Base-by-base conservation (phyloP, 2,888 invertebrate species). In the Diarsia dahlii region DNA sequence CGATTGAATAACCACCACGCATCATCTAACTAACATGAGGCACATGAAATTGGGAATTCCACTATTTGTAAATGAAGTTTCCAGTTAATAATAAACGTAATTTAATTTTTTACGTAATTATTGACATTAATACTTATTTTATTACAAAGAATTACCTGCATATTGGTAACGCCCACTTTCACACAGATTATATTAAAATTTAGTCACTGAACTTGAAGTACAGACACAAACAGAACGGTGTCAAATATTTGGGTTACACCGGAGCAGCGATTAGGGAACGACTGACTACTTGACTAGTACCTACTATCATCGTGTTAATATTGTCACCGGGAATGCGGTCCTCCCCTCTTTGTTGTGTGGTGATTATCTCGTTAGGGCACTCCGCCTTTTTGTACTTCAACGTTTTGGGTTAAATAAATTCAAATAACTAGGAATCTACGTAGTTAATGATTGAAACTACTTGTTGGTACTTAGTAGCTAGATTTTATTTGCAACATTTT, bases 271-370 rank as follows among this genome's bases (percentile, higher is more conserved):
- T 90, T 93, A 91, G 88, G 92, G 91, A 93, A 80, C 89, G 90
- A 95, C 93, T 94, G 91, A 39, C 39, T 39, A 39, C 8, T 39
- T 94, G 91, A 39, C 39, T 39, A 39, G 39, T 39, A 39, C 39
- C 39, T 63, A 90, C 93, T 93, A 95, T 94, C 92, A 93, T 93
- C 90, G 89, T 90, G 92, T 94, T 95, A 94, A 90, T 82, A 85
- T 76, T 91, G 89, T 81, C 89, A 89, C 90, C 90, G 92, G 94
- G 92, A 93, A 93, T 90, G 91, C 89, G 91, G 92, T 92, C 92
- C 92, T 92, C 93, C 94, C 93, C 94, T 91, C 93, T 91, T 93
- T 92, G 92, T 93, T 92, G 92, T 92, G 87, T 86, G 84, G 89
- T 92, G 91, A 95, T 95, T 95, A 95, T 89, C 89, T 91, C 88